Evolutionary conservation across 2,888 invertebrate genomes (phyloP).

Genomic region (Brachyopa scutellaris): DNA sequence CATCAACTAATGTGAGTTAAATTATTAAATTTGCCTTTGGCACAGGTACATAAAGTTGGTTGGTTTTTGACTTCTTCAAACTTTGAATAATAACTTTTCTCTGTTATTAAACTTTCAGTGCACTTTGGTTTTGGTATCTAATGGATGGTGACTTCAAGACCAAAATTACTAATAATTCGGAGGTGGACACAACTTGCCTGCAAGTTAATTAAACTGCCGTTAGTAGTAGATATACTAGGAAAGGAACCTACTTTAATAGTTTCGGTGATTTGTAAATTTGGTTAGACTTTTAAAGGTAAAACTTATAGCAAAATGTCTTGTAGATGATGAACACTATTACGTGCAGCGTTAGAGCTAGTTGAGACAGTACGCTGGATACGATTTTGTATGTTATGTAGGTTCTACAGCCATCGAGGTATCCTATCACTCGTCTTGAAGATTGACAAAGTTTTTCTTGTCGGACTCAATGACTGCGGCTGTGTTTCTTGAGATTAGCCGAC

Average conservation of each 20-base stretch:
- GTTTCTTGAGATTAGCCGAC: too few relatives aligned
- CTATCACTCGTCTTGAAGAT: too few relatives aligned
- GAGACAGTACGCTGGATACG: too few relatives aligned
- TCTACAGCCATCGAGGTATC: too few relatives aligned
- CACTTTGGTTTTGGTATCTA: conserved; percentile 28
- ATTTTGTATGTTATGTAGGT: too few relatives aligned
- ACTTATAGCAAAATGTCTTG: too few relatives aligned
- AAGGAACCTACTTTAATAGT: not conserved
- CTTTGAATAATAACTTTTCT: conserved; percentile 45
- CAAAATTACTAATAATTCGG: not conserved
- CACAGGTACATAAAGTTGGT: conserved; percentile 26
- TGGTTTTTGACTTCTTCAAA: conserved; percentile 28
- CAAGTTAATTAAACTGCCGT: not conserved
- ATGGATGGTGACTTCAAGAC: not conserved
- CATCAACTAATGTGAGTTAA: conserved; percentile 15
- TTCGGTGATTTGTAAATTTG: not conserved
- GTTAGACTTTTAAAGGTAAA: not conserved
- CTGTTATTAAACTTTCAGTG: conserved; percentile 50
- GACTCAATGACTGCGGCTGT: too few relatives aligned
- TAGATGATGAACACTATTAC: too few relatives aligned
- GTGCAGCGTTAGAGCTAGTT: too few relatives aligned
- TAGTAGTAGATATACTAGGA: not conserved
- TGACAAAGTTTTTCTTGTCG: too few relatives aligned
- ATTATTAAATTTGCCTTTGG: conserved; percentile 10
- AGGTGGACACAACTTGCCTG: not conserved